A percentile compares a stretch with the other conserved stretches of the same genome.
phyloP scores from a whole-genome alignment of 2,113 vertebrate genomes.

The Manacus vitellinus region DNA sequence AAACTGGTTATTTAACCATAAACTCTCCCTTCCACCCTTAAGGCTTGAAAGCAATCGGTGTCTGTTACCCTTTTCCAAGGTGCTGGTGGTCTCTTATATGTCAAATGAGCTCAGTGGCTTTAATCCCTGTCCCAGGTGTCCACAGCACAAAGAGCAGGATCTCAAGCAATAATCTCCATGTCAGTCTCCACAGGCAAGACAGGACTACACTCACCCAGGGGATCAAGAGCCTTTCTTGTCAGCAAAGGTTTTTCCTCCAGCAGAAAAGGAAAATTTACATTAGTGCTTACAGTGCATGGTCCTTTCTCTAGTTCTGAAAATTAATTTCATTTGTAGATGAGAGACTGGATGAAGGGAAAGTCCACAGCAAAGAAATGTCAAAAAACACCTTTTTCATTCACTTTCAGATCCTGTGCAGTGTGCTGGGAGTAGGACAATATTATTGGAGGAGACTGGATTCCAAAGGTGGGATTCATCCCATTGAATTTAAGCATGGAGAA shows the following conservation, averaged over 20 bases:
- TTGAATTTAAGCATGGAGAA: not conserved
- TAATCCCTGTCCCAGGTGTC: constrained; percentile 50
- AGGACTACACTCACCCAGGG: not conserved
- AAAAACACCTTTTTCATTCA: not conserved
- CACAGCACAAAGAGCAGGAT: constrained; percentile 40
- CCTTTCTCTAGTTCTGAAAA: not conserved
- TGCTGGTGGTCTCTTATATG: not conserved
- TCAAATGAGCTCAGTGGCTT: constrained; percentile 30
- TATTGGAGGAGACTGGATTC: not conserved
- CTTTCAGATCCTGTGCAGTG: not conserved
- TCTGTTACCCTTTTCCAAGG: constrained; percentile 35
- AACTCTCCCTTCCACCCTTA: not conserved
- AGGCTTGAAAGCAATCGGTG: constrained; percentile 17
- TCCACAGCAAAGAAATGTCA: not conserved
- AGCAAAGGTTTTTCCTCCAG: constrained; percentile 5
- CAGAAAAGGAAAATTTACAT: not conserved
- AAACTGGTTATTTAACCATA: not conserved
- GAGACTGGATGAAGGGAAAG: not conserved
- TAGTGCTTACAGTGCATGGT: not conserved
- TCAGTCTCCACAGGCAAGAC: constrained; percentile 38
- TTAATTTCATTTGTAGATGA: not conserved
- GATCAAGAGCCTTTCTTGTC: not conserved
- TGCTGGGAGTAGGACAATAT: not conserved
- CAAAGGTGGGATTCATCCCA: not conserved
- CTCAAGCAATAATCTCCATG: constrained; percentile 40